Conservation (phyloP, 2,888 invertebrate species). For the Drosophila prostipennis region DNA sequence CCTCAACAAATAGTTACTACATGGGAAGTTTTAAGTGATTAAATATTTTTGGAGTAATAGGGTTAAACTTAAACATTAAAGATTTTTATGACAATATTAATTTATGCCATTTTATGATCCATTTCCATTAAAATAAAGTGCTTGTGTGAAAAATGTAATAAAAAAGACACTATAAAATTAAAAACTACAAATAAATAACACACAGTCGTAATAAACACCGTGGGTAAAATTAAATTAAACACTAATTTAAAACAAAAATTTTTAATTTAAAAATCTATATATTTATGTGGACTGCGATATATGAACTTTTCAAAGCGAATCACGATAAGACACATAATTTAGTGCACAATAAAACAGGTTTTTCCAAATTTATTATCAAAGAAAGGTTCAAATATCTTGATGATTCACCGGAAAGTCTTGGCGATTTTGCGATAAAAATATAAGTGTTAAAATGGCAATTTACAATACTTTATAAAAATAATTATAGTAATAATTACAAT, state of each 20-base stretch:
- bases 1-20: too few species aligned
- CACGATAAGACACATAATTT: not conserved
- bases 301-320: not conserved
- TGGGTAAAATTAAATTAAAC: too few species aligned
- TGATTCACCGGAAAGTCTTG: slow-evolving; percentile 1
- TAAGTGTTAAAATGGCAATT: not conserved
- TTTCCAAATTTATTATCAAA: not conserved
- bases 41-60: too few species aligned
- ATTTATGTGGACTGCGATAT: not conserved
- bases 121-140: not conserved
- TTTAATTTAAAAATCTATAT: not conserved
- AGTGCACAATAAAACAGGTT: not conserved
- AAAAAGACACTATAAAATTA: not conserved
- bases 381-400: not conserved
- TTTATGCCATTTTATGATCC: not conserved
- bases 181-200: not conserved
- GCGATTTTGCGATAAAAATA: not conserved
- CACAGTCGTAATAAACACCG: too few species aligned
- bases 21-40: too few species aligned
- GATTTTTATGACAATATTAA: too few species aligned
- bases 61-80: too few species aligned
- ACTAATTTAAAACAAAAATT: too few species aligned
- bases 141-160: not conserved
- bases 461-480: too few species aligned
- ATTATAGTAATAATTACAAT: too few species aligned